These are phyloP conservation scores for Piscicola geometra DNA, from an alignment of 2,888 invertebrate genomes.

Conservation along the genomic window DNA sequence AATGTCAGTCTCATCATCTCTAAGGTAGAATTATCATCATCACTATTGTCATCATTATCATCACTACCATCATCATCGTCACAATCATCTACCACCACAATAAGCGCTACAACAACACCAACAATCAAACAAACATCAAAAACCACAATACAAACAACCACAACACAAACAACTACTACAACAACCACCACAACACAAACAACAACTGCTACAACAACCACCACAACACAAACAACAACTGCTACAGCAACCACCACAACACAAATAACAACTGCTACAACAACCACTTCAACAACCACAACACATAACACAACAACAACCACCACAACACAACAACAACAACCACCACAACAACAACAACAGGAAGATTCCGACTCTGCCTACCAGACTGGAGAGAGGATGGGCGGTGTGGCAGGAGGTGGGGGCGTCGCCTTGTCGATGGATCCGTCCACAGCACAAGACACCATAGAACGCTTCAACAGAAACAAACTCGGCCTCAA, in stretches of 20 bases:
- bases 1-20: too few relatives aligned
- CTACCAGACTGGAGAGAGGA: slow-evolving; percentile 28
- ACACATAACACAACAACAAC: background rate
- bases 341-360: background rate
- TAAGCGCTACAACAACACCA: too few relatives aligned
- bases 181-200: background rate
- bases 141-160: background rate
- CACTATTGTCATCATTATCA: too few relatives aligned
- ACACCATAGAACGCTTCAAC: slow-evolving; percentile 4
- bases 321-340: too few relatives aligned
- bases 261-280: background rate
- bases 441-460: background rate
- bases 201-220: background rate
- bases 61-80: too few relatives aligned
- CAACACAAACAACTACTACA: too few relatives aligned
- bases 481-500: background rate
- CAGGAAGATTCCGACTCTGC: slow-evolving; percentile 34
- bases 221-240: too few relatives aligned
- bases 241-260: background rate
- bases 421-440: background rate
- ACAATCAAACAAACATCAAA: background rate
- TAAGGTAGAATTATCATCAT: too few relatives aligned
- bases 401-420: background rate
- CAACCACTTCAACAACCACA: background rate
- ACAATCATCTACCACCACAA: too few relatives aligned